Evolutionary conservation across 2,797 vertebrate species (phyloP), one percentile per base, ranked within the genome.

Genomic region (Danio albolineatus): DNA sequence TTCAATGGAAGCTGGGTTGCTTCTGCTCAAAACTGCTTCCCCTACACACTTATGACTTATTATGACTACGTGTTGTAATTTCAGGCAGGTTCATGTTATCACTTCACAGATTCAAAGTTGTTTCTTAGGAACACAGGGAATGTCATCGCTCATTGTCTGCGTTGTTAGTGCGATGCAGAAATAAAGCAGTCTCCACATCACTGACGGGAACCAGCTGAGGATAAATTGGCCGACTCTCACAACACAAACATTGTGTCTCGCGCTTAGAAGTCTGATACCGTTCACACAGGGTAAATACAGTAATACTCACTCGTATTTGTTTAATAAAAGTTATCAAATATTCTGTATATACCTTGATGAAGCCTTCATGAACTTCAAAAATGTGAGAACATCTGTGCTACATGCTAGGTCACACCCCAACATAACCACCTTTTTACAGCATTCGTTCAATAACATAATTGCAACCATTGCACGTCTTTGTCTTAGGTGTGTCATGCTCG

Each of bases 191-290:
- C 41, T 21, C 73, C 64, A 39, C 67, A 73, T 67, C 51, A 14
- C 41, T 72, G 79, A 82, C 76, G 80, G 17, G 39, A 57, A 79
- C 71, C 87, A 90, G 84, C 88, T 89, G 88, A 78, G 66, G 74
- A 82, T 88, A 88, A 91, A 88, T 86, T 85, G 61, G 77, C 56
- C 2, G 44, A 74, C 77, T 3, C 53, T 78, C 53, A 69, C 78
- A 78, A 83, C 79, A 79, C 78, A 84, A 87, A 78, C 10, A 2
- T 51, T 54, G 57, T 66, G 69, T 51, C 53, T 48, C 67, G 38
- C 44, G 43, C n/a, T 16, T 43, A 21, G 36, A 61, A 59, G 48
- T 39, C 12, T 67, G 61, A 59, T 21, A 17, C 17, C 0, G 0
- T 48, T 60, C 71, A 73, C 21, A 17, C 43, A 38, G 71, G 17